These are phyloP conservation scores for Theretra japonica DNA, from an alignment of 2,888 invertebrate species.

Conservation along the genomic window DNA sequence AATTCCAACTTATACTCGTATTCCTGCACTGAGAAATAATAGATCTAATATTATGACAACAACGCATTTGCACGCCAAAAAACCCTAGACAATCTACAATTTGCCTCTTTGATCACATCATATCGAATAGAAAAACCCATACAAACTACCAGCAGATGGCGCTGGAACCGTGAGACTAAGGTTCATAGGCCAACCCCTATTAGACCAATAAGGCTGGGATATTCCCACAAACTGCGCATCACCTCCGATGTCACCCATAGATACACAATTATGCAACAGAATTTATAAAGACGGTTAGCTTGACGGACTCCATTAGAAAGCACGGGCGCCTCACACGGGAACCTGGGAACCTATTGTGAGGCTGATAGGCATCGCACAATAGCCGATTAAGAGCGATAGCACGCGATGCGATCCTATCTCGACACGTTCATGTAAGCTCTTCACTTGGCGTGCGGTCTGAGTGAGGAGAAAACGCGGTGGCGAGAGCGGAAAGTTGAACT, in stretches of 20 bases:
- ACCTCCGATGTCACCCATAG: constrained; percentile 6
- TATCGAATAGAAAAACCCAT: no score
- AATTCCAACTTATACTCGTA: no score
- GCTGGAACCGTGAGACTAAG: no score
- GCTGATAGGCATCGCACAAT: constrained; percentile 71
- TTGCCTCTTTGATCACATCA: no score
- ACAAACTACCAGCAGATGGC: neutral
- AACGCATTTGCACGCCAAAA: no score
- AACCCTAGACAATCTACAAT: no score
- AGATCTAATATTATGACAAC: no score
- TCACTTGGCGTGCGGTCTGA: constrained; percentile 44
- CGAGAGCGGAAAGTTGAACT: neutral
- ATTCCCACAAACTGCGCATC: neutral
- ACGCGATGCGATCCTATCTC: constrained; percentile 67
- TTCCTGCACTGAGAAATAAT: no score
- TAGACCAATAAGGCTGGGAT: neutral
- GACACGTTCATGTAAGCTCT: constrained; percentile 59
- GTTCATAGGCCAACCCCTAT: neutral
- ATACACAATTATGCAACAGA: constrained; percentile 19
- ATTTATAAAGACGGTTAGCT: constrained; percentile 20
- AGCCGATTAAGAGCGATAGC: constrained; percentile 69
- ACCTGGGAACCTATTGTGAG: constrained; percentile 46
- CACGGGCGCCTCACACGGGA: constrained; percentile 30
- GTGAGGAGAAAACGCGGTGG: constrained; percentile 33
- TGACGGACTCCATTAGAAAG: constrained; percentile 30